Percentiles rank a stretch among this genome's conserved stretches.
These are phyloP conservation scores for Cheilosia soror DNA, from an alignment of 2,888 invertebrate species.

Conservation along the genomic window DNA sequence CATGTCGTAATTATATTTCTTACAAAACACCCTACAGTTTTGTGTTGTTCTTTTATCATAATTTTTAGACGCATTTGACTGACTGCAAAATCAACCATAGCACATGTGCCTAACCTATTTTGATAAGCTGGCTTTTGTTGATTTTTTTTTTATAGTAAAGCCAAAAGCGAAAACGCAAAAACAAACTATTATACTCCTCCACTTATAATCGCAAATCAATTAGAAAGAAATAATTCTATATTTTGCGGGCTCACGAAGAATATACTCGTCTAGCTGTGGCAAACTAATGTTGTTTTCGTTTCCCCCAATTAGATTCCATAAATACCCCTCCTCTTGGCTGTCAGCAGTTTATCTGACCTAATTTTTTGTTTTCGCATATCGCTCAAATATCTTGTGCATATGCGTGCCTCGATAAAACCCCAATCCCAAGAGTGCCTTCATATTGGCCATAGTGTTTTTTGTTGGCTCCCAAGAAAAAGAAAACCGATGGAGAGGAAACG, in stretches of 20 bases:
- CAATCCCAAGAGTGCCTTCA: slow-evolving; percentile 42
- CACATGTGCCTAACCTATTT: slow-evolving; percentile 55
- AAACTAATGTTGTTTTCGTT: slow-evolving; percentile 57
- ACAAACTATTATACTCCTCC: slow-evolving; percentile 22
- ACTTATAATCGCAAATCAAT: slow-evolving; percentile 43
- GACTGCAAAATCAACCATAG: slow-evolving; percentile 22
- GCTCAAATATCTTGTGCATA: slow-evolving; percentile 41
- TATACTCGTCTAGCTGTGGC: slow-evolving; percentile 8
- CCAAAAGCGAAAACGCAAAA: slow-evolving; percentile 31
- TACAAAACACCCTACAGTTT: slow-evolving; percentile 7
- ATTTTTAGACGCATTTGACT: slow-evolving; percentile 45
- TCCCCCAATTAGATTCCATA: slow-evolving; percentile 63
- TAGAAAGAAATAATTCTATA: slow-evolving; percentile 19
- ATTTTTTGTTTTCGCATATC: slow-evolving; percentile 66
- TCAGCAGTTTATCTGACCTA: slow-evolving; percentile 67
- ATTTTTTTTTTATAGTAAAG: not conserved
- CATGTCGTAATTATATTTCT: slow-evolving; percentile 23
- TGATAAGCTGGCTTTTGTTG: slow-evolving; percentile 46
- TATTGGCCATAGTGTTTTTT: slow-evolving; percentile 35
- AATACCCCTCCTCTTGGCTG: slow-evolving; percentile 35
- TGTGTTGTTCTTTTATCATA: slow-evolving; percentile 39
- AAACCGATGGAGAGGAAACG: not conserved
- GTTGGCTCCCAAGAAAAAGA: slow-evolving; percentile 5
- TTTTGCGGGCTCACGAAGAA: not conserved
- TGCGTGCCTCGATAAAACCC: slow-evolving; percentile 6